A percentile compares a stretch with the other conserved stretches of the same genome.
These are phyloP conservation scores for Drosophila mojavensis DNA, from an alignment of 1,140 invertebrate genomes.

Conservation along the genomic window DNA sequence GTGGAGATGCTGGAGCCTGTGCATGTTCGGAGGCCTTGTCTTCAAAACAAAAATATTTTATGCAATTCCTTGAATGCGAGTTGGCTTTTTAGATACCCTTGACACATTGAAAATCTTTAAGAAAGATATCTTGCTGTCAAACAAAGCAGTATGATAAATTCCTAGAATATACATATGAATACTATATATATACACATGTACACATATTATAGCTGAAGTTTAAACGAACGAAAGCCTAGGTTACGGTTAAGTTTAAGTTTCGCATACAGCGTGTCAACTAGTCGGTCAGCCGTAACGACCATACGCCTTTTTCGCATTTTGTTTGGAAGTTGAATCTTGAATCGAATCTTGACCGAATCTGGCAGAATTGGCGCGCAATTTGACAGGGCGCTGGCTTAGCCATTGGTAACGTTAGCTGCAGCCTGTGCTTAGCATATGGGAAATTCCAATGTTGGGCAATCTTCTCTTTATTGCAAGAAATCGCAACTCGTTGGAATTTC, in stretches of 20 bases:
- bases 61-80: constrained; percentile 78
- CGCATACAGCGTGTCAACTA: not conserved
- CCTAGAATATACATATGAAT: not conserved
- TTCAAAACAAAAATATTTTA: constrained; percentile 70
- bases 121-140: not conserved
- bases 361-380: constrained; percentile 74
- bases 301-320: constrained; percentile 13
- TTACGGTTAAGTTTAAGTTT: not conserved
- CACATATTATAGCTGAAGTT: no score
- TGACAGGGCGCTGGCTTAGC: constrained; percentile 28
- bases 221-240: no score
- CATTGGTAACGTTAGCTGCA: constrained; percentile 35
- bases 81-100: constrained; percentile 43
- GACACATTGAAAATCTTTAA: not conserved
- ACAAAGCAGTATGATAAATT: no score
- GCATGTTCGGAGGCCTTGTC: constrained; percentile 67
- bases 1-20: constrained; percentile 54
- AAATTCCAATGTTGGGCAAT: constrained; percentile 37
- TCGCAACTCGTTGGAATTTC: not conserved
- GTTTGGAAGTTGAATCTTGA: constrained; percentile 47
- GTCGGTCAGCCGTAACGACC: not conserved
- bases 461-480: constrained; percentile 8
- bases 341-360: constrained; percentile 41
- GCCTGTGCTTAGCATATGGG: constrained; percentile 48
- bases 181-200: no score